These are phyloP conservation scores for Leptopilina drosophilae DNA, from an alignment of 2,888 invertebrate species.

Conservation along the genomic window DNA sequence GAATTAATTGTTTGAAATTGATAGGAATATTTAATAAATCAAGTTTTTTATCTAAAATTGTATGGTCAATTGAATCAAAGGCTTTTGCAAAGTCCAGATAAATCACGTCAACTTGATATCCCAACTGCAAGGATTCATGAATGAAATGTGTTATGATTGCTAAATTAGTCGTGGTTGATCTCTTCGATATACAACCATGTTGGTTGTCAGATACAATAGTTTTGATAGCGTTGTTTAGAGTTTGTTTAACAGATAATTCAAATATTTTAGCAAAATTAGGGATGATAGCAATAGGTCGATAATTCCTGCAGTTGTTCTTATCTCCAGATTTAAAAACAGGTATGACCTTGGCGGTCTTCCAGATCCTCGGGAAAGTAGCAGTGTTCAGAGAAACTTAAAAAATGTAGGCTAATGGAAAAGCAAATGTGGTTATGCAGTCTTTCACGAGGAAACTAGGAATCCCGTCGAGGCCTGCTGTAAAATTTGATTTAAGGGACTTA, in stretches of 20 bases:
- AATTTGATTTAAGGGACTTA: too few species aligned
- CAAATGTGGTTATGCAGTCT: too few species aligned
- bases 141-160: not conserved
- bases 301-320: not conserved
- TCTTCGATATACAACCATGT: not conserved
- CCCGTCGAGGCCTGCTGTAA: too few species aligned
- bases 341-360: not conserved
- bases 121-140: not conserved
- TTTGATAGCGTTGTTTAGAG: not conserved
- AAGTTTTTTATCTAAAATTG: not conserved
- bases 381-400: too few species aligned
- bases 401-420: too few species aligned
- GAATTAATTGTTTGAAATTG: not conserved
- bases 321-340: not conserved
- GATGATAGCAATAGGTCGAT: not conserved
- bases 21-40: not conserved
- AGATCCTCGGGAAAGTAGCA: not conserved
- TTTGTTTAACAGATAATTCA: not conserved
- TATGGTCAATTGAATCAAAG: not conserved
- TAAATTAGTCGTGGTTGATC: not conserved
- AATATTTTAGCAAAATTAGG: not conserved
- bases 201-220: not conserved
- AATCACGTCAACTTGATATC: not conserved
- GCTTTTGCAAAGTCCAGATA: not conserved
- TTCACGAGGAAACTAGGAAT: too few species aligned